Evolutionary conservation across 2,797 vertebrate genomes (phyloP).

Genomic region (Cynodonichthys magdalenae): DNA sequence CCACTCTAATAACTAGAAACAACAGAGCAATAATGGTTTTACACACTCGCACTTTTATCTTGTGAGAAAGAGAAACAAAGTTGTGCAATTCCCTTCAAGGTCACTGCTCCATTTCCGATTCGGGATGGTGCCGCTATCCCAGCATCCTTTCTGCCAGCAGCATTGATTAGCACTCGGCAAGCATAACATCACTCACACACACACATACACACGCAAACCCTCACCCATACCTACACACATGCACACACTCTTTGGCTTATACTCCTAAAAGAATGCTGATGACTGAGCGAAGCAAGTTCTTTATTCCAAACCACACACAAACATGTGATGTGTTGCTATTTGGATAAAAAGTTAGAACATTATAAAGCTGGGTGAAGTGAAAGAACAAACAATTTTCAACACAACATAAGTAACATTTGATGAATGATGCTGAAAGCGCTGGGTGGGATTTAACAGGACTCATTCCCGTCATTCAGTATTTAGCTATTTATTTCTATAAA

Average conservation of each 20-base stretch:
- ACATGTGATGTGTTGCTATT: conserved; percentile 18
- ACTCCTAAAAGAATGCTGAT: conserved; percentile 26
- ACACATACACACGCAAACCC: conserved; percentile 5
- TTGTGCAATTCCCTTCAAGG: conserved; percentile 63
- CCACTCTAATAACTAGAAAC: background rate
- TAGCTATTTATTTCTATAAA: conserved; percentile 33
- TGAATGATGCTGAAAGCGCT: conserved; percentile 43
- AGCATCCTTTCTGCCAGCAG: conserved; percentile 74
- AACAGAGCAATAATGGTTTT: background rate
- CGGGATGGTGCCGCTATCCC: conserved; percentile 64
- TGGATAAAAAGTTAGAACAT: conserved; percentile 12
- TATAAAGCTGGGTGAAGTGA: conserved; percentile 11
- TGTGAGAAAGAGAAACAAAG: conserved; percentile 23
- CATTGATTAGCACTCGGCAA: conserved; percentile 77
- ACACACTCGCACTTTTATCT: conserved; percentile 8
- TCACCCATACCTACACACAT: conserved; percentile 6
- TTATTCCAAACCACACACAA: conserved; percentile 9
- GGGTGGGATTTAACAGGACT: conserved; percentile 39
- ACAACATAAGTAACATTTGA: conserved; percentile 40
- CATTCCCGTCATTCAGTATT: conserved; percentile 24
- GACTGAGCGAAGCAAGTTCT: conserved; percentile 11
- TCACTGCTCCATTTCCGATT: conserved; percentile 72
- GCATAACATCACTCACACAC: conserved; percentile 62
- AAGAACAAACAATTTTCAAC: conserved; percentile 32
- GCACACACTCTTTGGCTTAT: conserved; percentile 17